Evolutionary conservation across 2,113 vertebrate genomes (phyloP).

Genomic region (Dasypus novemcinctus): DNA sequence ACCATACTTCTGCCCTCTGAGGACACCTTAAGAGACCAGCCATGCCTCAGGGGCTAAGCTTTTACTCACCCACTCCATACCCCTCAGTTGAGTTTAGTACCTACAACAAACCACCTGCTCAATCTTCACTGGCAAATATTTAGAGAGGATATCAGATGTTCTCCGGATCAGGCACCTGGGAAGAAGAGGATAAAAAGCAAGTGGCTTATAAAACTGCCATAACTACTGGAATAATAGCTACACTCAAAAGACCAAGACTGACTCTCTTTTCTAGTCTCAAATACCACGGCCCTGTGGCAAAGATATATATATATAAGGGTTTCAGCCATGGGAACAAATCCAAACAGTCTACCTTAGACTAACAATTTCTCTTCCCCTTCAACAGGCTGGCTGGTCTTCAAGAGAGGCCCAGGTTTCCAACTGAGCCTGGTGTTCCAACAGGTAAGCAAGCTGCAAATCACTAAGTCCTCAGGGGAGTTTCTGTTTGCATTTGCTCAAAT

Average conservation of each 20-base stretch:
- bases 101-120: constrained; percentile 98
- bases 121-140: constrained; percentile 98
- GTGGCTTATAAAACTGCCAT: not conserved
- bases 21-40: not conserved
- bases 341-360: not conserved
- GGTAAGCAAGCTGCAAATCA: constrained; percentile 37
- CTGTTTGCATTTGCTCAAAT: constrained; percentile 8
- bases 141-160: constrained; percentile 97
- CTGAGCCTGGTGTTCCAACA: not conserved
- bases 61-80: not conserved
- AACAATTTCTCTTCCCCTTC: constrained; percentile 36
- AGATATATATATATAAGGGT: not conserved
- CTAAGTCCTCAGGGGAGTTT: not conserved
- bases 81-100: constrained; percentile 79
- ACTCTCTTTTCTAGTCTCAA: not conserved
- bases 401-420: not conserved
- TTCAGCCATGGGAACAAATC: not conserved
- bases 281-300: not conserved
- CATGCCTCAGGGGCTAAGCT: not conserved
- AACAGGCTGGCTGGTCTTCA: constrained; percentile 6
- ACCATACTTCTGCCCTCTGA: not conserved
- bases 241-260: not conserved
- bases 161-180: constrained; percentile 95
- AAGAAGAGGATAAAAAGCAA: constrained; percentile 52
- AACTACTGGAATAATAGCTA: not conserved